Conservation (phyloP, 2,113 vertebrate genomes). For the Oncorhynchus keta region DNA sequence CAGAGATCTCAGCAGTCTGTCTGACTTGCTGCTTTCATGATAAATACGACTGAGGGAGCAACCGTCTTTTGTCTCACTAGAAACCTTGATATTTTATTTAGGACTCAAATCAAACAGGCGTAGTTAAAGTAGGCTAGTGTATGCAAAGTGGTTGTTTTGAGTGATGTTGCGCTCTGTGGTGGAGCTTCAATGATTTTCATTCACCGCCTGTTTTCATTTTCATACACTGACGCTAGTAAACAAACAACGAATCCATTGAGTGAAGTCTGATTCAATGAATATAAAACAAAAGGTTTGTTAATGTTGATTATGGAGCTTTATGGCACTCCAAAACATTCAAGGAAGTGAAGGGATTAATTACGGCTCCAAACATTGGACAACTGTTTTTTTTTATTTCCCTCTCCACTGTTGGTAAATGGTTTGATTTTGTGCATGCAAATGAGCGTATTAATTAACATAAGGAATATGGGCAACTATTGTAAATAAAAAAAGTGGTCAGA, state of each 20-base stretch:
- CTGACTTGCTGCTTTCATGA: conserved; percentile 4
- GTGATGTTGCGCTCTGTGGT: neutral
- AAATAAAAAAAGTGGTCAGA: too few species aligned
- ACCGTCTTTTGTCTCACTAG: neutral
- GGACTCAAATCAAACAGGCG: neutral
- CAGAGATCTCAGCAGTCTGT: conserved; percentile 16
- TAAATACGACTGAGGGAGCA: neutral
- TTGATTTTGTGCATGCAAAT: conserved; percentile 27
- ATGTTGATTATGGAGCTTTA: neutral
- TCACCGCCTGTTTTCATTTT: neutral
- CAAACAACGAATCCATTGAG: neutral
- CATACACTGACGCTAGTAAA: neutral
- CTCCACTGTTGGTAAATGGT: conserved; percentile 20
- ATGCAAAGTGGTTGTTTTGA: conserved; percentile 1
- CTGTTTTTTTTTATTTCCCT: neutral
- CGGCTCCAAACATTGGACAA: neutral
- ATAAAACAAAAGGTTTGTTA: neutral
- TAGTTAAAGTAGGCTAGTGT: neutral
- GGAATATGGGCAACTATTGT: conserved; percentile 21
- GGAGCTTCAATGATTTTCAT: neutral
- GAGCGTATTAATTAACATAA: conserved; percentile 27
- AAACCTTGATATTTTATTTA: conserved; percentile 13
- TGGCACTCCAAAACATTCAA: neutral
- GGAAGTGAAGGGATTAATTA: neutral
- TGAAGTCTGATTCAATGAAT: neutral